Conservation (phyloP, 2,113 vertebrate species). For the Regulus satrapa region DNA sequence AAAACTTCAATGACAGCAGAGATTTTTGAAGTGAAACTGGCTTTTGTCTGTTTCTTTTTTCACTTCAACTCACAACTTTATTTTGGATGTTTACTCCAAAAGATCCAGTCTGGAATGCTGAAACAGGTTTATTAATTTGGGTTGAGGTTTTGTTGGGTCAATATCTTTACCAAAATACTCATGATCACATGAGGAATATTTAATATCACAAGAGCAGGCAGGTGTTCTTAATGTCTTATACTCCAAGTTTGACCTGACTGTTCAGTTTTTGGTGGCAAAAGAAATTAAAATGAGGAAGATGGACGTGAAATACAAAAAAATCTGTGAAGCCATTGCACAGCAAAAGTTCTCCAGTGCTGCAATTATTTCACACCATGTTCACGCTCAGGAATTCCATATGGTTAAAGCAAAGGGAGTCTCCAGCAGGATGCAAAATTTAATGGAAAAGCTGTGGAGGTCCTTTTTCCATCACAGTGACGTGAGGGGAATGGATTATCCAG, state of each 20-base stretch:
- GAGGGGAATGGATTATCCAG: conserved; percentile 13
- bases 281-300: neutral
- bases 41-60: neutral
- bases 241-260: neutral
- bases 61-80: neutral
- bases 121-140: neutral
- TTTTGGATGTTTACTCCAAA: neutral
- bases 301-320: neutral
- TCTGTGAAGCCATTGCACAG: neutral
- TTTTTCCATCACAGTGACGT: neutral
- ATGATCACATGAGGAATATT: neutral
- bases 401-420: neutral
- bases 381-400: accelerated
- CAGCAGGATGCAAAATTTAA: neutral
- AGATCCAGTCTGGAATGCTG: neutral
- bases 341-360: neutral
- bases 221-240: neutral
- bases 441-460: neutral
- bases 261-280: neutral
- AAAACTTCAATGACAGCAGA: neutral
- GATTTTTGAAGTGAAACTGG: neutral
- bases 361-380: neutral
- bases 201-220: neutral
- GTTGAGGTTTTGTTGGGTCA: neutral
- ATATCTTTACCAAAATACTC: neutral